phyloP scores from a whole-genome alignment of 2,888 invertebrate species.

The Amphipyra tragopoginis region DNA sequence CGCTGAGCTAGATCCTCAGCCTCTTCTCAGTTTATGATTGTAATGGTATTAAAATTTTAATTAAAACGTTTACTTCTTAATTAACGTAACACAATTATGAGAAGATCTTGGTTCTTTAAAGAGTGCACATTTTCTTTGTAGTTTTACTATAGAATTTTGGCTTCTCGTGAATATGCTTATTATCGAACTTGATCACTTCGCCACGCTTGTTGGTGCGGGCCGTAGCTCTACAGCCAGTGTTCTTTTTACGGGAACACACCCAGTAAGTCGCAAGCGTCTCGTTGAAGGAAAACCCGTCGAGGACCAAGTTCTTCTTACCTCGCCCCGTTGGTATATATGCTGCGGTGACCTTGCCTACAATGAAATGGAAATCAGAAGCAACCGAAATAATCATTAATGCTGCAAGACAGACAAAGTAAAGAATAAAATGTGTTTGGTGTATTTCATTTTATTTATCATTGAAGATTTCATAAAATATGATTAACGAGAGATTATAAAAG shows the following conservation, averaged over 20 bases:
- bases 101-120: conserved; percentile 45
- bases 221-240: conserved; percentile 67
- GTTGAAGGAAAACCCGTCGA: conserved; percentile 76
- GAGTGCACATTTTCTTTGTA: conserved; percentile 70
- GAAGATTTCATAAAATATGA: background rate
- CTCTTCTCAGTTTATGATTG: too few relatives aligned
- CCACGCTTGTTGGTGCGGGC: conserved; percentile 77
- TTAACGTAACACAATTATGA: background rate
- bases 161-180: conserved; percentile 76
- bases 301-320: conserved; percentile 74
- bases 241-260: conserved; percentile 72
- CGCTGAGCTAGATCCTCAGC: too few relatives aligned
- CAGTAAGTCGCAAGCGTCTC: conserved; percentile 69
- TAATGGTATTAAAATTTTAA: too few relatives aligned
- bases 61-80: background rate
- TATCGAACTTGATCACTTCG: conserved; percentile 69
- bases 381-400: background rate
- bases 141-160: conserved; percentile 76
- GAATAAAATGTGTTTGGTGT: background rate
- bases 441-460: background rate
- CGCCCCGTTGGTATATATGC: conserved; percentile 78
- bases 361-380: conserved; percentile 22
- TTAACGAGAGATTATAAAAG: background rate
- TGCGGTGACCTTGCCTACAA: conserved; percentile 71
- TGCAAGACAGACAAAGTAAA: background rate